These are phyloP conservation scores for Ictidomys tridecemlineatus DNA, from an alignment of 2,113 vertebrate genomes.

Conservation along the genomic window DNA sequence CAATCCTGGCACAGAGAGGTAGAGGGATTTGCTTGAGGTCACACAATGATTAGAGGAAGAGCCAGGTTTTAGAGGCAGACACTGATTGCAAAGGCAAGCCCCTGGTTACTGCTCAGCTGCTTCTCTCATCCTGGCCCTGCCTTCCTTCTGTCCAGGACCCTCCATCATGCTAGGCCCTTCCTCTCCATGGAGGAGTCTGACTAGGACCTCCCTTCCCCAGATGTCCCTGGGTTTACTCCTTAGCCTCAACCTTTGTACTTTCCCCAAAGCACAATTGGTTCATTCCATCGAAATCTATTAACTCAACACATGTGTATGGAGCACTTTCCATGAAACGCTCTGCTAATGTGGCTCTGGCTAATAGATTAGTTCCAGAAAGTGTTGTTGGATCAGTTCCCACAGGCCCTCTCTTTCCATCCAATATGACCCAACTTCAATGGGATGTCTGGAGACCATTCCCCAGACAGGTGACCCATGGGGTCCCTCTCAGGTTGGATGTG, in stretches of 20 bases:
- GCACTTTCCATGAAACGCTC: neutral
- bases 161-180: neutral
- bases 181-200: neutral
- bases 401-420: neutral
- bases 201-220: neutral
- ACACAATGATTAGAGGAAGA: neutral
- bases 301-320: too few relatives aligned
- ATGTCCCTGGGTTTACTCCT: neutral
- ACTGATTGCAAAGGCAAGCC: neutral
- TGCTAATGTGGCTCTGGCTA: neutral
- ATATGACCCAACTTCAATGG: neutral
- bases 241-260: neutral
- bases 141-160: neutral
- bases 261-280: neutral
- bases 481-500: neutral
- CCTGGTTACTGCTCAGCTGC: neutral
- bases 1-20: neutral
- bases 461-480: neutral
- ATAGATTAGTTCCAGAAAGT: neutral
- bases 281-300: neutral
- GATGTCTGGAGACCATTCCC: neutral
- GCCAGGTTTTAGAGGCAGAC: neutral
- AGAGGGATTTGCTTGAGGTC: neutral
- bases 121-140: neutral
- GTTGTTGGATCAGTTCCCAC: too few relatives aligned